Evolutionary conservation across 2,113 vertebrate species (phyloP).

Genomic region (Hydrolagus affinis): DNA sequence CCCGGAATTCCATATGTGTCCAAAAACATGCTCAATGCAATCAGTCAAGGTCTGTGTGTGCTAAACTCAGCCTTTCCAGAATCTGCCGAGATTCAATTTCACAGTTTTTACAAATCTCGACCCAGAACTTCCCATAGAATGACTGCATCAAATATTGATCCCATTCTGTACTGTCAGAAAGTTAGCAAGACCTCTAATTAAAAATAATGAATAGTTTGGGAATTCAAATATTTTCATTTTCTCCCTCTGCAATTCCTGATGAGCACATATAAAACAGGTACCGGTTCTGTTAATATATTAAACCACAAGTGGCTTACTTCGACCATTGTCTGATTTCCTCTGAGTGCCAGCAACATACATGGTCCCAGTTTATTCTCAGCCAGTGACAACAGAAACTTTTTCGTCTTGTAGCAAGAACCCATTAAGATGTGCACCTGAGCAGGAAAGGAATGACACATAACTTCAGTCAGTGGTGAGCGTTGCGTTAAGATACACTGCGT

Average conservation of each 20-base stretch:
- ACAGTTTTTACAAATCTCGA: neutral
- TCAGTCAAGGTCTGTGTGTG: neutral
- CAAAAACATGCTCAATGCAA: no score
- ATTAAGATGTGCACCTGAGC: slow-evolving; percentile 92
- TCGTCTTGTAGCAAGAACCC: slow-evolving; percentile 98
- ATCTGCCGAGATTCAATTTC: neutral
- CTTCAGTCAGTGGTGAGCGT: neutral
- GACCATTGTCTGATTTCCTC: slow-evolving; percentile 98
- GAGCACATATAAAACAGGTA: neutral
- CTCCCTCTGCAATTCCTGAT: no score
- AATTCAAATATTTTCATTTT: no score
- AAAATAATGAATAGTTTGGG: no score
- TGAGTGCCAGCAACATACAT: slow-evolving; percentile 91
- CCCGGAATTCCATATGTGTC: no score
- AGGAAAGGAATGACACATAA: neutral
- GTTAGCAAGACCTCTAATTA: no score
- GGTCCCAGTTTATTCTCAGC: slow-evolving; percentile 96
- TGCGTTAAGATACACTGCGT: neutral
- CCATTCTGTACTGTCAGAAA: no score
- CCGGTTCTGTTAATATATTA: no score
- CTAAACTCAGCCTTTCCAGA: neutral
- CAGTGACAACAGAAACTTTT: slow-evolving; percentile 95
- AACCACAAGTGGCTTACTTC: slow-evolving; percentile 58
- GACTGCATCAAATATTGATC: neutral
- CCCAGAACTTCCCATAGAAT: neutral